These are phyloP conservation scores for Spialia ferax DNA, from an alignment of 2,888 invertebrate species.

Conservation along the genomic window DNA sequence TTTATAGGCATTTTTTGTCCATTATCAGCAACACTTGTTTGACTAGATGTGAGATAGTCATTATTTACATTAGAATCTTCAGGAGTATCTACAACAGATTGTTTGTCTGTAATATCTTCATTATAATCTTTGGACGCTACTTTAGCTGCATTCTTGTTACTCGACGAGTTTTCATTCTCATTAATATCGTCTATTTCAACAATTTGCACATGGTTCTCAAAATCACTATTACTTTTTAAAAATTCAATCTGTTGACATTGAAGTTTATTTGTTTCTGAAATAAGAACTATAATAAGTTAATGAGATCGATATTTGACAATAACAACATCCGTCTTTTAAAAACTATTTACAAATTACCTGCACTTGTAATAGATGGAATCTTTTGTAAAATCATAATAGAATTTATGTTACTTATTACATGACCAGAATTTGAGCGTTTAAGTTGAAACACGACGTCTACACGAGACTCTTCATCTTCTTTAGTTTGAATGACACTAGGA, in stretches of 20 bases:
- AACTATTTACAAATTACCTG: conserved; percentile 42
- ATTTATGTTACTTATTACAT: conserved; percentile 66
- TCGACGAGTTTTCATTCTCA: not conserved
- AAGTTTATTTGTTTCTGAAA: conserved; percentile 35
- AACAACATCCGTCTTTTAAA: not conserved
- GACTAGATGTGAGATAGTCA: not conserved
- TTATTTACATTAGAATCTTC: conserved; percentile 7
- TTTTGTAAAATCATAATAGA: conserved; percentile 68
- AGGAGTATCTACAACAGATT: not conserved
- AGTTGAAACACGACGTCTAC: conserved; percentile 69
- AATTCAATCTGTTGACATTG: conserved; percentile 23
- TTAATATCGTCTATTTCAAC: conserved; percentile 35
- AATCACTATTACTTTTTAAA: conserved; percentile 2
- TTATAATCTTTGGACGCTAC: not conserved
- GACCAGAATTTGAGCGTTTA: conserved; percentile 62
- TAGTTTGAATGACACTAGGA: conserved; percentile 32
- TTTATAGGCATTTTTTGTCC: conserved; percentile 23
- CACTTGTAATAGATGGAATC: conserved; percentile 44
- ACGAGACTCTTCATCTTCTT: conserved; percentile 51
- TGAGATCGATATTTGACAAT: not conserved
- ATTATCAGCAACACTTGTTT: conserved; percentile 1
- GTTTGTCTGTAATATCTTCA: not conserved
- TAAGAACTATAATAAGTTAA: not conserved
- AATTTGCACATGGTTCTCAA: conserved; percentile 30
- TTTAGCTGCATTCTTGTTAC: not conserved